Evolutionary conservation across 2,888 invertebrate genomes (phyloP), one percentile per base, ranked within the genome.

Genomic region (Troglohyphantes excavatus): DNA sequence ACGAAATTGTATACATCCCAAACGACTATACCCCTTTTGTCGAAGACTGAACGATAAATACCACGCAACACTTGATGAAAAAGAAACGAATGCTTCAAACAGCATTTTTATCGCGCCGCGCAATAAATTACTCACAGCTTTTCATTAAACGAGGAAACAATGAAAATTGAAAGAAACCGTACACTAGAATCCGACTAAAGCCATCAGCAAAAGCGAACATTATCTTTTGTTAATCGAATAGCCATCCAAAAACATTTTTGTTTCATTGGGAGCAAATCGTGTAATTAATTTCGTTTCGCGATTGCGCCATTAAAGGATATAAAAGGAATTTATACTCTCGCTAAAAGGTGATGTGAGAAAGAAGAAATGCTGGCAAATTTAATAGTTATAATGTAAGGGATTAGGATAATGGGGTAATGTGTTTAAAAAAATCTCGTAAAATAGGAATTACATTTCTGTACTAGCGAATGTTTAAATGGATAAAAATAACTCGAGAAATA

Each of bases 211-310:
- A 17, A 70, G 13, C n/a, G 65, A 21, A 43, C 67, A 39, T 70
- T 70, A 29, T 70, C 33, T 65, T 75, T 53, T 53, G 59, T 70
- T 82, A 82, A 82, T 59, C 82, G 70, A 70, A 82, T 68, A 81
- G 27, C 59, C 23, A 70, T 70, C 68, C 63, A 78, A 78, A n/a
- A 78, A 61, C 39, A 61, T 70, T 82, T 70, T 70, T 39, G 23
- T 43, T 75, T 19, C 39, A 33, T 65, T 43, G 9, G n/a, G n/a
- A 19, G 33, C 33, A 59, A 79, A 79, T 67, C 27, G 65, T 59
- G 21, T 59, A 82, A 82, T 82, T 70, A 59, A 70, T 70, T 82
- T 61, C 53, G 70, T 39, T 70, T 73, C 53, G n/a, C 26, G 27
- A 73, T 73, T 46, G 46, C 43, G 72, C 53, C 26, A 27, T 23